Base-by-base conservation (phyloP, 2,113 vertebrate genomes). In the Macquaria ambigua region DNA sequence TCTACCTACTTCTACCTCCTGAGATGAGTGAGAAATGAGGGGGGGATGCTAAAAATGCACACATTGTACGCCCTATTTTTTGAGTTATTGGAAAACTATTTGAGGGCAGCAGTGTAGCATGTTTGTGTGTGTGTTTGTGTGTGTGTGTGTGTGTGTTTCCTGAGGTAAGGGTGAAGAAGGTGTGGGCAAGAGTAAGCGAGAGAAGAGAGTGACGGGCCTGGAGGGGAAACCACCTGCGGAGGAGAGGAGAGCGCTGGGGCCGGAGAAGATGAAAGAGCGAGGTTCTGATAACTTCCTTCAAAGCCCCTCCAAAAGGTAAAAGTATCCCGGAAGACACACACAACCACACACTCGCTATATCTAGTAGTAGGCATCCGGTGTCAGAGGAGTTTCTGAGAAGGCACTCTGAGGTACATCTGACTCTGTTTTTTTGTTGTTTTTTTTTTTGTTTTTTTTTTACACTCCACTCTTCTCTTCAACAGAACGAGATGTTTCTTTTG, bases 181-280 rank as follows among this genome's bases (percentile, higher is more conserved):
- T 86, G 89, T 81, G 59, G 62, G 81, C 53, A 74, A 90, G 68
- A 67, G 67, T 28, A 86, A 79, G 85, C 53, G 77, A 87, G 82
- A 77, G 80, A 77, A 76, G 53, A 63, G 66, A 83, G 73, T 8
- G 73, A 66, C 69, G 69, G 52, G 67, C 77, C 88, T 20, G 59
- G 48, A 90, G 82, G 92, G 89, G 89, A 91, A 94, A 94, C 76
- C 88, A 94, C 93, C 94, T 90, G 93, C 77, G 48, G 91, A 92
- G 92, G 90, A 92, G 89, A 84, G 87, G 39, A 85, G 85, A 90
- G 82, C 8, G 8, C 34, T 31, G 77, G 28, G 89, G 90, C 74
- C 73, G 6, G 64, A 90, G 79, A 61, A 88, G 87, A 91, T 90
- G 84, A 93, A 90, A 92, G 89, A 84, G 52, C 7, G 23, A 73